Evolutionary conservation across 2,888 invertebrate species (phyloP).

Genomic region (Amphipoea lucens): DNA sequence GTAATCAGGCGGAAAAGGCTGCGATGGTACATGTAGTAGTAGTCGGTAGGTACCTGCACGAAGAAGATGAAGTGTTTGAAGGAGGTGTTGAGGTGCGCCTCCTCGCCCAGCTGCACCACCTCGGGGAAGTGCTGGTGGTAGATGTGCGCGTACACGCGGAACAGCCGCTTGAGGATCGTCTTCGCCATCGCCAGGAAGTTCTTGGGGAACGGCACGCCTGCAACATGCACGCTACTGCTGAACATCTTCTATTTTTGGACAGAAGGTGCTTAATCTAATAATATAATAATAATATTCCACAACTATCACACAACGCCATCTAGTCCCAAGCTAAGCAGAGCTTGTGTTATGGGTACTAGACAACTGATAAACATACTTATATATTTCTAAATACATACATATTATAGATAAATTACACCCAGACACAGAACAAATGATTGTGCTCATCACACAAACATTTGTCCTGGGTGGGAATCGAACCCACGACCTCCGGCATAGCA

Average conservation of each 20-base stretch:
- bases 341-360: no score
- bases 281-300: no score
- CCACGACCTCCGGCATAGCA: no score
- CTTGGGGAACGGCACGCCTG: constrained; percentile 99
- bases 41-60: constrained; percentile 92
- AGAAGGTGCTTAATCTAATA: background rate
- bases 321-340: no score
- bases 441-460: no score
- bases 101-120: constrained; percentile 99
- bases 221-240: constrained; percentile 5
- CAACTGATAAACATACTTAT: no score
- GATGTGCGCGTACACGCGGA: constrained; percentile 99
- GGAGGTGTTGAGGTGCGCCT: constrained; percentile 99
- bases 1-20: no score
- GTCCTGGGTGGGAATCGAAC: no score
- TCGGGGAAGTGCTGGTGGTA: constrained; percentile 99
- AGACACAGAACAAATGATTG: no score
- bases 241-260: background rate
- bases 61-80: constrained; percentile 99
- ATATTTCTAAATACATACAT: no score
- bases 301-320: no score
- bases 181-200: constrained; percentile 99
- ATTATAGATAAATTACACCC: no score
- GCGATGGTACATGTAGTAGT: background rate
- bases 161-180: constrained; percentile 99